Evolutionary conservation across 2,888 invertebrate species (phyloP).

Genomic region (Drosophila barbarae): DNA sequence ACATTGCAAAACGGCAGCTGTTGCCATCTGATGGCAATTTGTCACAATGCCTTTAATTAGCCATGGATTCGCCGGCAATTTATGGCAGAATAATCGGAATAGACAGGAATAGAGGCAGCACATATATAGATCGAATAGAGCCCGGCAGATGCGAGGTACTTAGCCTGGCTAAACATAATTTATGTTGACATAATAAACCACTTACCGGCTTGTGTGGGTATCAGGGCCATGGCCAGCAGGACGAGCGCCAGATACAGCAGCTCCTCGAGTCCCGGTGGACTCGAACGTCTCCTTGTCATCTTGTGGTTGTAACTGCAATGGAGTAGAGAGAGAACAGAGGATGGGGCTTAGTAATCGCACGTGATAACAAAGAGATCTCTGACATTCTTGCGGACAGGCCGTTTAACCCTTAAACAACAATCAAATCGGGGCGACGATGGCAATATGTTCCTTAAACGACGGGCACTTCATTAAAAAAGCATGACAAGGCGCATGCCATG

Average conservation of each 20-base stretch:
- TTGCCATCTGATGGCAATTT: slow-evolving; percentile 67
- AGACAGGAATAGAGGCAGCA: slow-evolving; percentile 20
- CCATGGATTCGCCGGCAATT: slow-evolving; percentile 43
- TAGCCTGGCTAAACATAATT: slow-evolving; percentile 62
- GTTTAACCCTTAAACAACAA: slow-evolving; percentile 70
- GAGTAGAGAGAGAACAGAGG: slow-evolving; percentile 9
- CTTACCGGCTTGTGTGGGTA: slow-evolving; percentile 78
- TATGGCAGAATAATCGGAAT: slow-evolving; percentile 59
- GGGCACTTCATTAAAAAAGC: slow-evolving; percentile 75
- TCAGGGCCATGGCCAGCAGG: slow-evolving; percentile 62
- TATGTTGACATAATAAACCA: slow-evolving; percentile 75
- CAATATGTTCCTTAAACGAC: slow-evolving; percentile 75
- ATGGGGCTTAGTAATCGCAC: slow-evolving; percentile 19
- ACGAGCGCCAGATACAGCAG: slow-evolving; percentile 72
- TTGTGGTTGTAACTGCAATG: slow-evolving; percentile 69
- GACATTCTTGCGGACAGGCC: slow-evolving; percentile 42
- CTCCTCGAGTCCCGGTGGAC: slow-evolving; percentile 79
- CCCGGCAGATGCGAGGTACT: slow-evolving; percentile 32
- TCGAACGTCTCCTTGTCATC: slow-evolving; percentile 79
- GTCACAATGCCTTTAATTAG: slow-evolving; percentile 62
- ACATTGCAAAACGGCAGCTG: slow-evolving; percentile 44
- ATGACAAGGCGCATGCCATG: slow-evolving; percentile 65
- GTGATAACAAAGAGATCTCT: slow-evolving; percentile 16
- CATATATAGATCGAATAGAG: background rate
- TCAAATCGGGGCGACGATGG: slow-evolving; percentile 55